These are phyloP conservation scores for Caenorhabditis plicata DNA, from an alignment of 2,888 invertebrate genomes.

Conservation along the genomic window DNA sequence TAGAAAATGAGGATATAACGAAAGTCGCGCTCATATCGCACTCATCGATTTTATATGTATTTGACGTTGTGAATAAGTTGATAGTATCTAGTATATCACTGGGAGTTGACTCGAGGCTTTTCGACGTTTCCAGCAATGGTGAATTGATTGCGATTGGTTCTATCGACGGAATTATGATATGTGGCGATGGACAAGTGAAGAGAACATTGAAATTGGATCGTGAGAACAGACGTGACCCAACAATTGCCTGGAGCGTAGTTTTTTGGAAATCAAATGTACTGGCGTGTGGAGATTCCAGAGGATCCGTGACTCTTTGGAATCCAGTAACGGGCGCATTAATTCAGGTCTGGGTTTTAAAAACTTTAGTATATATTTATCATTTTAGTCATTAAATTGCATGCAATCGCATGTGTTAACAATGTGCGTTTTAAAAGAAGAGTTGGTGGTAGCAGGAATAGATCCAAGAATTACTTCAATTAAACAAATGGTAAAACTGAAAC, in stretches of 20 bases:
- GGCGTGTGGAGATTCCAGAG: constrained; percentile 56
- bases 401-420: constrained; percentile 53
- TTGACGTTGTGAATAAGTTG: constrained; percentile 38
- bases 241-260: constrained; percentile 53
- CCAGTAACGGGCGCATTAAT: constrained; percentile 40
- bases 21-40: constrained; percentile 30
- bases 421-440: constrained; percentile 15
- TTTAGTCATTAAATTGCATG: constrained; percentile 38
- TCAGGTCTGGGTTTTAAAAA: too few relatives aligned
- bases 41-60: constrained; percentile 31
- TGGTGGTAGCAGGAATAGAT: constrained; percentile 57
- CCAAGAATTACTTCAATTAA: constrained; percentile 49
- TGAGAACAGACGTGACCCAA: constrained; percentile 38
- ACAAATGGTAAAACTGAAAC: constrained; percentile 10
- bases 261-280: constrained; percentile 37
- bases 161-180: constrained; percentile 28
- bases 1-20: neutral
- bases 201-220: constrained; percentile 28
- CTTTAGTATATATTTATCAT: too few relatives aligned
- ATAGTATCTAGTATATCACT: constrained; percentile 40
- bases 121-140: constrained; percentile 29
- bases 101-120: constrained; percentile 47
- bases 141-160: constrained; percentile 35
- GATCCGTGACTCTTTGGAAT: constrained; percentile 53
- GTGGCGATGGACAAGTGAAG: constrained; percentile 23